Conservation (phyloP, 2,888 invertebrate species). For the Papilio protenor region DNA sequence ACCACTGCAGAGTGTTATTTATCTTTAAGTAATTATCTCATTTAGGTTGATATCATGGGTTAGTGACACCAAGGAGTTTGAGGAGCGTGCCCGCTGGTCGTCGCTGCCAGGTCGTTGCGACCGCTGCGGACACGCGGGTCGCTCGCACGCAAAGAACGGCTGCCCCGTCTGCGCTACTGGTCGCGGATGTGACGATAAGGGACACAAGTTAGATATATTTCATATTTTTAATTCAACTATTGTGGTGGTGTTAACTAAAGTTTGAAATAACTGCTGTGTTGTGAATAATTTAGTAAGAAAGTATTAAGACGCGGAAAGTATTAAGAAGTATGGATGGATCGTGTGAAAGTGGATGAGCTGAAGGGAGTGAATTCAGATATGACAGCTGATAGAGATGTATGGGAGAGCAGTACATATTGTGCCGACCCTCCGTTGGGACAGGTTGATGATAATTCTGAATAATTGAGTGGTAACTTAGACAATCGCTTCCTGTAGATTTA, state of each 20-base stretch:
- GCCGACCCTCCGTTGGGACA: no score
- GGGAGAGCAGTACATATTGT: no score
- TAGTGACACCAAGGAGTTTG: constrained; percentile 80
- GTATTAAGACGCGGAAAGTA: no score
- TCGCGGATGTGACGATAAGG: constrained; percentile 85
- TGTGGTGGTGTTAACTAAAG: background rate
- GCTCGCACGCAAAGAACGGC: constrained; percentile 86
- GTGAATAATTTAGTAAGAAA: no score
- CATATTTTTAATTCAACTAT: background rate
- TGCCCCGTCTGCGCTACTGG: constrained; percentile 86
- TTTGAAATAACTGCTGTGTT: background rate
- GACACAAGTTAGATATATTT: constrained; percentile 82
- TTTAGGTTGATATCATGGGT: constrained; percentile 87
- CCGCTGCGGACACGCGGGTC: constrained; percentile 89
- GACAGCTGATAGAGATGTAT: no score
- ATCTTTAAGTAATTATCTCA: background rate
- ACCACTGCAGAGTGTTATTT: no score
- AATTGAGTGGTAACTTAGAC: background rate
- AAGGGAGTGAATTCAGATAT: no score
- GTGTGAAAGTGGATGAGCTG: no score
- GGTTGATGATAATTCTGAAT: background rate
- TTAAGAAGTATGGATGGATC: no score
- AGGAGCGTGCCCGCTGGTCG: constrained; percentile 80
- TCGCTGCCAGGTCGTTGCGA: constrained; percentile 86
- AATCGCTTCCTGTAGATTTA: background rate